These are phyloP conservation scores for Tanypteryx hageni DNA, from an alignment of 2,888 invertebrate species.

Conservation along the genomic window DNA sequence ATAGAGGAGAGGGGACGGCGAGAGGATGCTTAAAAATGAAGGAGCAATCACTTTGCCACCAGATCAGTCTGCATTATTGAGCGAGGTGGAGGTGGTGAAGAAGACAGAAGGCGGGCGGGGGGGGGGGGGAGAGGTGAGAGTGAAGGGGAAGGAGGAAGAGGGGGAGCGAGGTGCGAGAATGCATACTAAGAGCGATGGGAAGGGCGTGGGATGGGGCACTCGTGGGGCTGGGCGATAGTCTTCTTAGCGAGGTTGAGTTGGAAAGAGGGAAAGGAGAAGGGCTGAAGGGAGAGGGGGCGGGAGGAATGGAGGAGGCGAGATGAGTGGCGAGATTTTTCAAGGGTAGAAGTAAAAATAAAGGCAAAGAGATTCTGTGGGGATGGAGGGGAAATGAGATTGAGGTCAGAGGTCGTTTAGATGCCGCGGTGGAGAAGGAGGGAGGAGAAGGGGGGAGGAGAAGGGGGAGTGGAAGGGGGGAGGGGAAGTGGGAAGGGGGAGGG, in stretches of 20 bases:
- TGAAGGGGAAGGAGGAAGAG: neutral
- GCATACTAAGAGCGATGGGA: neutral
- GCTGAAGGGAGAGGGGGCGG: neutral
- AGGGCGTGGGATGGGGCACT: neutral
- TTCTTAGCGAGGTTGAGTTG: neutral
- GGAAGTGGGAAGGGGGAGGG: neutral
- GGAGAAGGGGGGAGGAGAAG: too few species aligned
- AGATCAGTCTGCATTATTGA: slow-evolving; percentile 21
- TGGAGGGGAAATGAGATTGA: neutral
- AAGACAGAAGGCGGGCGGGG: neutral
- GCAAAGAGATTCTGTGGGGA: neutral
- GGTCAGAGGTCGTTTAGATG: neutral
- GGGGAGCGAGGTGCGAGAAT: neutral
- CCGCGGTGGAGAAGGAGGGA: too few species aligned
- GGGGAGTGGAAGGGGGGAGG: too few species aligned
- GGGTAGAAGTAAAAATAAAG: neutral
- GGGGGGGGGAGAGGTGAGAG: neutral
- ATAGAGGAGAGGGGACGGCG: neutral
- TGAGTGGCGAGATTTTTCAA: neutral
- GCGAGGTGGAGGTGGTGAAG: neutral
- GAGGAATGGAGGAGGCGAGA: neutral
- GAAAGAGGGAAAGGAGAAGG: neutral
- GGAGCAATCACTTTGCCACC: slow-evolving; percentile 34
- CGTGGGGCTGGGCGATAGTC: neutral
- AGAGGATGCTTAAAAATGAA: neutral